A percentile compares a stretch with the other conserved stretches of the same genome.
phyloP scores from a whole-genome alignment of 2,888 invertebrate genomes.

The Margaritifera margaritifera region DNA sequence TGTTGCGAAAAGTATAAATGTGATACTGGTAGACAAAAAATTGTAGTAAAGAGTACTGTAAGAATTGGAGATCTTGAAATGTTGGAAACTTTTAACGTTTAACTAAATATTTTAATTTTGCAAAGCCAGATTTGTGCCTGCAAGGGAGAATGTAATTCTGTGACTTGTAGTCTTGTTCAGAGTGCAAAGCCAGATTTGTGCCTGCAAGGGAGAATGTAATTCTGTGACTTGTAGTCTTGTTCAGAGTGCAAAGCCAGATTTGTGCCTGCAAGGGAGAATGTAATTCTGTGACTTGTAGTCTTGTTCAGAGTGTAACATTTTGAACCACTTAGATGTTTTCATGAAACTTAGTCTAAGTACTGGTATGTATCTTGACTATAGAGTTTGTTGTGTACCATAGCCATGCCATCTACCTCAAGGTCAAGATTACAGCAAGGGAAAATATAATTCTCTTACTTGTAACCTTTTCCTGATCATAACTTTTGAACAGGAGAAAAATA shows the following conservation, averaged over 20 bases:
- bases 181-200: constrained; percentile 31
- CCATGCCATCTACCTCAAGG: too few species aligned
- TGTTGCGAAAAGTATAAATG: too few species aligned
- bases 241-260: constrained; percentile 29
- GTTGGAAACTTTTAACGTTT: background rate
- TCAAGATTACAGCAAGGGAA: too few species aligned
- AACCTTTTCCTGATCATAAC: too few species aligned
- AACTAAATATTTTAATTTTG: background rate
- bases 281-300: background rate
- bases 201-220: constrained; percentile 32
- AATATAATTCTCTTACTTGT: too few species aligned
- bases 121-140: constrained; percentile 45
- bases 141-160: constrained; percentile 20
- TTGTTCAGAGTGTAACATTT: background rate
- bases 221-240: background rate
- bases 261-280: constrained; percentile 39
- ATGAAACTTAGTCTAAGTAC: too few species aligned
- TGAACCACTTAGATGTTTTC: too few species aligned
- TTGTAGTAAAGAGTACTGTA: background rate
- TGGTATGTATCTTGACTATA: too few species aligned
- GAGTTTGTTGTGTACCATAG: too few species aligned
- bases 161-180: background rate
- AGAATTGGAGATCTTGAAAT: background rate
- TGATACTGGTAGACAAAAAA: too few species aligned
- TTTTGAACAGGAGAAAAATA: too few species aligned